Evolutionary conservation across 2,113 vertebrate genomes (phyloP), one percentile per base, ranked within the genome.

Genomic region (Chaenogobius annularis): DNA sequence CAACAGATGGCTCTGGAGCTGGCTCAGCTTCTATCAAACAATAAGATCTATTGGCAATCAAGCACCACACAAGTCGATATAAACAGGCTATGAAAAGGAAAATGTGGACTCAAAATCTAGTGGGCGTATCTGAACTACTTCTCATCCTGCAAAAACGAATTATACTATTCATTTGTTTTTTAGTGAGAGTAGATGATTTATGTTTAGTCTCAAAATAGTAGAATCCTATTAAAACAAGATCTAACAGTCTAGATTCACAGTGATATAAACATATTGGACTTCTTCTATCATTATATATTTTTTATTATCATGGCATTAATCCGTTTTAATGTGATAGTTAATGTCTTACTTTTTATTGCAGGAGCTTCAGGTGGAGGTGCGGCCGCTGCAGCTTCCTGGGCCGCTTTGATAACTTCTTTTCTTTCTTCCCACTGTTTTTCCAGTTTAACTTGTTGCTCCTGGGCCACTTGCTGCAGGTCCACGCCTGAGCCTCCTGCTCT

Each of bases 381-480:
- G 46, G 61, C 75, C 62, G 73, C 73, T 20, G 67, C 72, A 61
- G 68, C 72, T 66, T 85, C 74, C 81, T 81, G 79, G n/a, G 78
- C 79, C 22, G 59, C 77, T 81, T 83, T 78, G 44, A 86, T 81
- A 1, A 2, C 26, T 31, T 31, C 26, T 71, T 75, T 86, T 3
- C 37, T 78, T 70, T 90, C 85, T 43, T 83, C 81, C 79, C 70
- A 87, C 13, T 80, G 58, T 54, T 83, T 88, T 23, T 80, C 74
- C 43, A 93, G 61, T 69, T 91, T 92, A 5, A 0, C 52, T 48
- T 90, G 84, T 75, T 92, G 89, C 61, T 93, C 88, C 75, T 86
- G 47, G 44, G 86, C 89, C 46, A 92, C 61, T 69, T 88, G 90
- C 68, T 79, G 72, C 58, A 93, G 76, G 64, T 92, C 87, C 22